These are phyloP conservation scores for Cettia cetti DNA, from an alignment of 2,113 vertebrate genomes.

Conservation along the genomic window DNA sequence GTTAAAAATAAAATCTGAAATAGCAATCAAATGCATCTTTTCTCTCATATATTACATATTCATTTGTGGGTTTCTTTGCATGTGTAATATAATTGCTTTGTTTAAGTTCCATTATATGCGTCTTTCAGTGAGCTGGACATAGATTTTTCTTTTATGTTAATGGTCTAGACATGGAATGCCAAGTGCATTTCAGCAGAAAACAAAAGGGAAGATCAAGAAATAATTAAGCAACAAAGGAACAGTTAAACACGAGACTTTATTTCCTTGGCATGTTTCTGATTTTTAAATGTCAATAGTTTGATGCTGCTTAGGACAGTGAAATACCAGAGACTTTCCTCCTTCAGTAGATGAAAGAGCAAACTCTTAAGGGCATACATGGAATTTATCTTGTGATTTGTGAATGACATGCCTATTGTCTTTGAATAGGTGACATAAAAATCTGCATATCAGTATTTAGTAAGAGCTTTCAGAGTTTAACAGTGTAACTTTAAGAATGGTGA, in stretches of 20 bases:
- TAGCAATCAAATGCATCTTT: not conserved
- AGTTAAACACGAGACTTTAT: not conserved
- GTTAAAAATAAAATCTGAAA: not conserved
- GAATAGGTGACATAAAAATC: not conserved
- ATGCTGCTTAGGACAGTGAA: not conserved
- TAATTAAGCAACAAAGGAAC: not conserved
- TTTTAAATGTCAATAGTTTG: not conserved
- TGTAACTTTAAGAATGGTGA: not conserved
- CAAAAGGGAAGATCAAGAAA: not conserved
- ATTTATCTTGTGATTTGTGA: not conserved
- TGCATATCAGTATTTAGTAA: not conserved
- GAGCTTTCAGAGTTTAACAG: not conserved
- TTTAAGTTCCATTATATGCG: not conserved
- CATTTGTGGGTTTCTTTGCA: not conserved
- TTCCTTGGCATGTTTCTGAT: not conserved
- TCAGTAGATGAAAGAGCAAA: not conserved
- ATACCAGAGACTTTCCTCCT: not conserved
- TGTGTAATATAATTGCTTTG: not conserved
- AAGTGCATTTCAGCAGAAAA: not conserved
- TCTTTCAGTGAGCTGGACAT: not conserved
- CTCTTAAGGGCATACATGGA: not conserved
- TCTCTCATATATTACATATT: not conserved
- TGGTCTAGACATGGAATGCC: not conserved
- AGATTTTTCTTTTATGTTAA: not conserved
- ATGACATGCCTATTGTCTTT: not conserved